Conservation (phyloP, 2,888 invertebrate genomes). For the Dione juno region DNA sequence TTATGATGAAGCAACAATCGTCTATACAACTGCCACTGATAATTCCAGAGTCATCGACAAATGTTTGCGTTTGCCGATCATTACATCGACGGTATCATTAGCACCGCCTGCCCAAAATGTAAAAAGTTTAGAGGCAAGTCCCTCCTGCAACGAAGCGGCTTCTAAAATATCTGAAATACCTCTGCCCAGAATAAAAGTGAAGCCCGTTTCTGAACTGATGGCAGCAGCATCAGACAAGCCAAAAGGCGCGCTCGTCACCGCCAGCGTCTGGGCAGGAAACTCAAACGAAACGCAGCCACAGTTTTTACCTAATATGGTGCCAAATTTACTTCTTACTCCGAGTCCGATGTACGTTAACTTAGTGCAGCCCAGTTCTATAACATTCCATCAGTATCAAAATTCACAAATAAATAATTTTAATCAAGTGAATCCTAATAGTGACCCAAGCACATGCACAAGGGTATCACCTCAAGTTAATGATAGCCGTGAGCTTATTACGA, state of each 20-base stretch:
- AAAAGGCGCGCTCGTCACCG: not conserved
- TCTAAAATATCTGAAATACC: not conserved
- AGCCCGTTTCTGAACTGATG: conserved; percentile 71
- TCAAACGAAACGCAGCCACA: conserved; percentile 15
- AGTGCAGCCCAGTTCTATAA: not conserved
- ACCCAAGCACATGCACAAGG: no score
- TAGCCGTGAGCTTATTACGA: conserved; percentile 51
- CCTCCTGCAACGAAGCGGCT: not conserved
- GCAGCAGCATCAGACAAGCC: conserved; percentile 48
- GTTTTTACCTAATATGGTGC: not conserved
- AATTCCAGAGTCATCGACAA: not conserved
- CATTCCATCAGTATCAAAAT: not conserved
- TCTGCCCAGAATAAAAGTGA: conserved; percentile 71
- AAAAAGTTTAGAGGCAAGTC: conserved; percentile 16
- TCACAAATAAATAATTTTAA: not conserved
- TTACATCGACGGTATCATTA: conserved; percentile 66
- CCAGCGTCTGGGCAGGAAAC: conserved; percentile 27
- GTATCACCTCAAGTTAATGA: not conserved
- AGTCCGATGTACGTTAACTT: conserved; percentile 5
- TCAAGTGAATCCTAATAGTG: not conserved
- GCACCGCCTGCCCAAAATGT: conserved; percentile 45
- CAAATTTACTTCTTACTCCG: not conserved
- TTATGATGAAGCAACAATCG: not conserved
- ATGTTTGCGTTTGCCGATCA: conserved; percentile 58
- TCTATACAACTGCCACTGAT: not conserved